These are phyloP conservation scores for Tokudaia muenninki DNA, from an alignment of 2,797 vertebrate species.

Conservation along the genomic window DNA sequence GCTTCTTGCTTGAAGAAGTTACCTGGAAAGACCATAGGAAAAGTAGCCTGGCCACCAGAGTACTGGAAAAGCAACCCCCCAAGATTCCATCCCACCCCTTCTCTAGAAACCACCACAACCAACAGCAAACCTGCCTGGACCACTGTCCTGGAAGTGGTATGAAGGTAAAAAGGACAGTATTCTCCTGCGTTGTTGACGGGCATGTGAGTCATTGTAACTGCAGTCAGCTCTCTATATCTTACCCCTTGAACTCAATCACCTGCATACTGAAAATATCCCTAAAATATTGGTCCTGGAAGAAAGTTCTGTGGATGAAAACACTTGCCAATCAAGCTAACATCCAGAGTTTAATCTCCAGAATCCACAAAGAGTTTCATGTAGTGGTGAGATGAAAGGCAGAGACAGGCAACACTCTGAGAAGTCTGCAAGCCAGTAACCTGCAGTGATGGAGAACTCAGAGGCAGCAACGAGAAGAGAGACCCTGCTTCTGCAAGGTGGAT, in stretches of 20 bases:
- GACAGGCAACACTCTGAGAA: background rate
- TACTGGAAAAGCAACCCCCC: background rate
- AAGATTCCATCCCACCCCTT: background rate
- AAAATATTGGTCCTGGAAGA: background rate
- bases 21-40: background rate
- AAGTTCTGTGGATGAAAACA: background rate
- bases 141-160: too few relatives aligned
- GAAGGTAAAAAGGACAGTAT: accelerated
- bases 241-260: background rate
- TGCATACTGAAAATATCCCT: background rate
- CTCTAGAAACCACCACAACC: background rate
- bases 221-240: background rate
- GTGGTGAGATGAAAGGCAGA: background rate
- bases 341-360: background rate
- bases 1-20: background rate
- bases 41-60: background rate
- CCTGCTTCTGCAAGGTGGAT: background rate
- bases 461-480: background rate
- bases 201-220: accelerated
- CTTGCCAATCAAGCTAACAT: background rate
- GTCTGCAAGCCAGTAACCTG: background rate
- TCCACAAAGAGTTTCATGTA: background rate
- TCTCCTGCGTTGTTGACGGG: accelerated
- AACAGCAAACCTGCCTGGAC: background rate
- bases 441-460: background rate